These are phyloP conservation scores for Eospalax fontanierii DNA, from an alignment of 2,797 vertebrate genomes.

Conservation along the genomic window DNA sequence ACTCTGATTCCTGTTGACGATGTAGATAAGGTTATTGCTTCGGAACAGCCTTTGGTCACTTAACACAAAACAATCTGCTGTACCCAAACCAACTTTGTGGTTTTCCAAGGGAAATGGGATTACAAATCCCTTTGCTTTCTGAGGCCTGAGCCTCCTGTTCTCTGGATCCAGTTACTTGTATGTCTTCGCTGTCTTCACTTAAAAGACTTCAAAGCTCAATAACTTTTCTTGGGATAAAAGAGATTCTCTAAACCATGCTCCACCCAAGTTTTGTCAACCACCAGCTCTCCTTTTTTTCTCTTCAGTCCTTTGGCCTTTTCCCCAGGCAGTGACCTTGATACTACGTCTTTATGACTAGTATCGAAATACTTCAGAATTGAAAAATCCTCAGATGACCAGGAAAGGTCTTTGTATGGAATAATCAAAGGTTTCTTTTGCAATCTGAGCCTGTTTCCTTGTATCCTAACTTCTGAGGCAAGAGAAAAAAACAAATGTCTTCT, in stretches of 20 bases:
- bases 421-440: conserved; percentile 29
- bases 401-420: not conserved
- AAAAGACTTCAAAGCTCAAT: conserved; percentile 64
- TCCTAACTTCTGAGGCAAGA: not conserved
- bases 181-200: conserved; percentile 57
- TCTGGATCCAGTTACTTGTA: conserved; percentile 16
- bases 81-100: not conserved
- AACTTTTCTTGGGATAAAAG: conserved; percentile 50
- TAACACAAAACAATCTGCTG: not conserved
- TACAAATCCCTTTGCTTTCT: conserved; percentile 32
- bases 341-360: conserved; percentile 13
- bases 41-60: not conserved
- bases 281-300: not conserved
- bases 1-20: not conserved
- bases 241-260: not conserved
- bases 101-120: conserved; percentile 30
- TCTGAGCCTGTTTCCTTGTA: conserved; percentile 18
- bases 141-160: not conserved
- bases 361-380: not conserved
- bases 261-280: not conserved
- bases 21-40: not conserved
- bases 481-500: not conserved
- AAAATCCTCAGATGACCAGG: conserved; percentile 41
- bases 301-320: not conserved
- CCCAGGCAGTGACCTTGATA: not conserved